Conservation (phyloP, 2,797 vertebrate genomes). For the Dicrostonyx torquatus region DNA sequence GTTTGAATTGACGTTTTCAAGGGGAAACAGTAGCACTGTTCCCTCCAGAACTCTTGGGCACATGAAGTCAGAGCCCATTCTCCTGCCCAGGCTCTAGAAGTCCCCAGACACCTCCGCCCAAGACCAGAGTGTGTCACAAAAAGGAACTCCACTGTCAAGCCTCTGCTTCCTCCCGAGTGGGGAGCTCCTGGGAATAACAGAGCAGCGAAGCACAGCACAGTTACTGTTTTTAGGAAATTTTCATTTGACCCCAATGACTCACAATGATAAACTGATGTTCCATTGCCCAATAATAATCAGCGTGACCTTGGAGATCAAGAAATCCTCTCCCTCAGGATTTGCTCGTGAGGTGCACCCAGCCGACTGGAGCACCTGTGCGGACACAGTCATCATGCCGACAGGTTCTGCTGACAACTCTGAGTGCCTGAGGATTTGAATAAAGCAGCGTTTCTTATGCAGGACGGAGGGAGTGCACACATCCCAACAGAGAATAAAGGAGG, state of each 20-base stretch:
- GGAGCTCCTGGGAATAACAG: conserved; percentile 19
- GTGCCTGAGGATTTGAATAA: neutral
- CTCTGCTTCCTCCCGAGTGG: conserved; percentile 6
- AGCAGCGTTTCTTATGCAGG: neutral
- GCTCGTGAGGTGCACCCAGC: neutral
- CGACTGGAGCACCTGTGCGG: neutral
- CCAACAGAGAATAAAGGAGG: neutral
- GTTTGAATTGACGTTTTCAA: neutral
- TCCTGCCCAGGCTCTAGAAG: neutral
- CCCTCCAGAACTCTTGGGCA: neutral
- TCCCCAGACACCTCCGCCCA: neutral
- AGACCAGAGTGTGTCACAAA: neutral
- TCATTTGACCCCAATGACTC: conserved; percentile 31
- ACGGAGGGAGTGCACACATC: neutral
- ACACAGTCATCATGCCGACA: neutral
- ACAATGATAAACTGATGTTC: neutral
- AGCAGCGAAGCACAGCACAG: neutral
- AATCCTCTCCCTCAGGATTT: conserved; percentile 13
- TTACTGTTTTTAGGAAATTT: conserved; percentile 48
- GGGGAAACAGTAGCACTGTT: neutral
- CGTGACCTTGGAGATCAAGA: neutral
- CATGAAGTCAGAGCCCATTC: neutral
- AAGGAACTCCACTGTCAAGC: neutral
- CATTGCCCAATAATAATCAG: conserved; percentile 39
- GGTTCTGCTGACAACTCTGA: neutral